Percentiles rank a stretch among this genome's conserved stretches.
Conservation (phyloP, 1,140 invertebrate genomes). For the Drosophila bipectinata region DNA sequence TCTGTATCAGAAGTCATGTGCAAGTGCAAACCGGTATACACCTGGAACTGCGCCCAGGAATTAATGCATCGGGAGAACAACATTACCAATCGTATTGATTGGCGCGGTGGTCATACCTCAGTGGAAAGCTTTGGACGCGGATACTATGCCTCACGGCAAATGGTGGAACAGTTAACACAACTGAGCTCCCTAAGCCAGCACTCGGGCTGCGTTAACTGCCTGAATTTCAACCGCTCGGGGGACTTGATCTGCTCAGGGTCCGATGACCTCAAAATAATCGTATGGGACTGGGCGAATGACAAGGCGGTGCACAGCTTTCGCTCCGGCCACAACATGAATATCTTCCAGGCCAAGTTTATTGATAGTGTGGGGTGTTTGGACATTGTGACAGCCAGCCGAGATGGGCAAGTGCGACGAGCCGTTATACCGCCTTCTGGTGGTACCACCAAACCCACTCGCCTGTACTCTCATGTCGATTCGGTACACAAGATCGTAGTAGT, state of each 20-base stretch:
- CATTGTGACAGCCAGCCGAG: slow-evolving; percentile 93
- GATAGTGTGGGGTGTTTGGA: slow-evolving; percentile 88
- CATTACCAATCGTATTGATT: slow-evolving; percentile 56
- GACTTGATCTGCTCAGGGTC: slow-evolving; percentile 89
- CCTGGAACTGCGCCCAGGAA: slow-evolving; percentile 51
- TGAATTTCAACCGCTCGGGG: slow-evolving; percentile 93
- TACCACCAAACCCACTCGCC: slow-evolving; percentile 40
- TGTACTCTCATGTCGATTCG: slow-evolving; percentile 65
- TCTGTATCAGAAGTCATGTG: slow-evolving; percentile 49
- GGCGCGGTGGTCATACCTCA: slow-evolving; percentile 63
- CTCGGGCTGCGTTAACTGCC: slow-evolving; percentile 95
- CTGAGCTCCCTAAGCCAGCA: slow-evolving; percentile 92
- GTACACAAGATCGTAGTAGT: slow-evolving; percentile 77
- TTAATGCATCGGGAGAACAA: slow-evolving; percentile 72
- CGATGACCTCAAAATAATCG: slow-evolving; percentile 92
- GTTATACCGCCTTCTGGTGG: slow-evolving; percentile 69
- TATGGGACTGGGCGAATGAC: slow-evolving; percentile 96
- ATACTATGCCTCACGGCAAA: slow-evolving; percentile 92
- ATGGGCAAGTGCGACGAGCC: slow-evolving; percentile 91
- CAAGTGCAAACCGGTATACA: slow-evolving; percentile 67
- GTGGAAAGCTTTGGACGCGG: slow-evolving; percentile 80
- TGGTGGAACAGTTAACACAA: slow-evolving; percentile 92
- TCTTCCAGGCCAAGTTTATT: slow-evolving; percentile 93
- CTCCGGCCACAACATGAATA: slow-evolving; percentile 93
- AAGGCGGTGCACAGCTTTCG: slow-evolving; percentile 87